Percentiles rank a stretch among this genome's conserved stretches.
These are phyloP conservation scores for Smutsia gigantea DNA, from an alignment of 2,797 vertebrate genomes.

Conservation along the genomic window DNA sequence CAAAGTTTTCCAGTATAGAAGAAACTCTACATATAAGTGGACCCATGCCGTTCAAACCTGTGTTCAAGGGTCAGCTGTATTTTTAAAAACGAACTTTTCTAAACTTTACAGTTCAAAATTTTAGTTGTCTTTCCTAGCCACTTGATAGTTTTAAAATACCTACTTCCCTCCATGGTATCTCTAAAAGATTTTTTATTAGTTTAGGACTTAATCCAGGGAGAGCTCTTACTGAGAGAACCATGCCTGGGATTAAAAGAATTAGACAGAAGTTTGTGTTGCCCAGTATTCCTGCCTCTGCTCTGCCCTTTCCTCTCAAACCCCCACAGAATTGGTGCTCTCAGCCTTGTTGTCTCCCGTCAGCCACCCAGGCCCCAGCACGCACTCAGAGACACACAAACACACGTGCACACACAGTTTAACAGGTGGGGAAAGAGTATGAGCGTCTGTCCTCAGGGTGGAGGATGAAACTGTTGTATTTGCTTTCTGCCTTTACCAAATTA, in stretches of 20 bases:
- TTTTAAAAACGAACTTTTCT: neutral
- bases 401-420: neutral
- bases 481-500: neutral
- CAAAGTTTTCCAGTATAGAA: too few species aligned
- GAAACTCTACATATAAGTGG: too few species aligned
- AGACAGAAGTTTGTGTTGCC: neutral
- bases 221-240: constrained; percentile 39
- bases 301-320: constrained; percentile 20
- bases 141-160: constrained; percentile 46
- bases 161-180: neutral
- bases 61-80: too few species aligned
- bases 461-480: neutral
- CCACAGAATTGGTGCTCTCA: neutral
- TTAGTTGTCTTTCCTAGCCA: constrained; percentile 63
- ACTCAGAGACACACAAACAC: neutral
- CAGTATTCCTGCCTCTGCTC: neutral
- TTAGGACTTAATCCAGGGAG: constrained; percentile 12
- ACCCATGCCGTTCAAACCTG: too few species aligned
- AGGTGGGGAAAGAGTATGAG: neutral
- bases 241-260: constrained; percentile 12
- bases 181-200: constrained; percentile 47
- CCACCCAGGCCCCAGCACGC: neutral
- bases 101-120: neutral
- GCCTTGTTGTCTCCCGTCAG: neutral
- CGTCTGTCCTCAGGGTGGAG: neutral